These are phyloP conservation scores for Tyrophagus putrescentiae DNA, from an alignment of 1,140 invertebrate genomes.

Conservation along the genomic window DNA sequence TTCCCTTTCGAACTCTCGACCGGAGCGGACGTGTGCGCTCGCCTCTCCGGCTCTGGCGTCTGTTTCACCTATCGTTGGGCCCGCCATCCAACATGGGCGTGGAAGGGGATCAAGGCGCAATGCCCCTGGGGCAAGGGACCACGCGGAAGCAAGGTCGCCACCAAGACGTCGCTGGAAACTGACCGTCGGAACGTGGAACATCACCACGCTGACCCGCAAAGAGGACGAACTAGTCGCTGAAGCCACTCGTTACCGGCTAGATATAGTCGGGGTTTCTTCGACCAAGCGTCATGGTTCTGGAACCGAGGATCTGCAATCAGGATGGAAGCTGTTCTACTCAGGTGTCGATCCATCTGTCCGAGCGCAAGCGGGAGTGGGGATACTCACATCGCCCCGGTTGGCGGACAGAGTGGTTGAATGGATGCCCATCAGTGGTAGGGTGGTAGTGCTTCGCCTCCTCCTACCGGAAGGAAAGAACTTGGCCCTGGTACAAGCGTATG, in stretches of 20 bases:
- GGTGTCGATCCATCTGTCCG: neutral
- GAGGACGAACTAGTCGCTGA: neutral
- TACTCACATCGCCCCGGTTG: neutral
- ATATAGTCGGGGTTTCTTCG: neutral
- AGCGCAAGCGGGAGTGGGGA: neutral
- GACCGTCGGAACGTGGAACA: neutral
- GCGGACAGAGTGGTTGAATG: neutral
- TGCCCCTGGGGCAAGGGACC: no score
- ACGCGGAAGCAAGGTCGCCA: no score
- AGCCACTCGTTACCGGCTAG: neutral
- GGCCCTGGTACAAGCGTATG: neutral
- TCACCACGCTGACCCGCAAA: neutral
- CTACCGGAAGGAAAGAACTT: neutral
- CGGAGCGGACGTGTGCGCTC: no score
- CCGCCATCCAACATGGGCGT: no score
- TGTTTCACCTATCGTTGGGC: no score
- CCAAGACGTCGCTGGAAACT: no score
- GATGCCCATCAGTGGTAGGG: neutral
- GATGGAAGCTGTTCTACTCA: neutral
- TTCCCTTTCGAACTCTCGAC: no score
- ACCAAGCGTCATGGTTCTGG: neutral
- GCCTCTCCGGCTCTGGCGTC: no score
- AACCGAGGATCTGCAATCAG: neutral
- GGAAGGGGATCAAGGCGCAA: no score
- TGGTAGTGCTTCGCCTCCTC: neutral